Percentiles rank a stretch among this genome's conserved stretches.
phyloP scores from a whole-genome alignment of 2,888 invertebrate species.

The Philereme transversata region DNA sequence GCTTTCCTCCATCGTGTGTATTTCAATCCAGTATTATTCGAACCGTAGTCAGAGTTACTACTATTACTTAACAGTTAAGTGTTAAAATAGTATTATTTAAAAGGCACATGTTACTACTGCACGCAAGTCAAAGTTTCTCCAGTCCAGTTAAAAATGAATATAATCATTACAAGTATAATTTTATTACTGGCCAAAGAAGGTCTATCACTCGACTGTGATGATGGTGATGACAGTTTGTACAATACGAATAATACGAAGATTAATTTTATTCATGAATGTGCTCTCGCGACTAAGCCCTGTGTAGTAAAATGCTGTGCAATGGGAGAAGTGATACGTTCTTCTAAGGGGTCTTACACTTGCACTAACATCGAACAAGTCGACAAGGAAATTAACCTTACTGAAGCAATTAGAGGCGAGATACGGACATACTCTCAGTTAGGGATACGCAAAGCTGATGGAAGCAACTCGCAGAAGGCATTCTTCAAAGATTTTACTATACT shows the following conservation, averaged over 20 bases:
- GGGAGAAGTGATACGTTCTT: neutral
- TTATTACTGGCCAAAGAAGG: neutral
- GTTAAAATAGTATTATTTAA: too few relatives aligned
- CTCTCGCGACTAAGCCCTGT: neutral
- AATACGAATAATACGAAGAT: neutral
- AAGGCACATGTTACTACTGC: too few relatives aligned
- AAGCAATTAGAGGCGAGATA: neutral
- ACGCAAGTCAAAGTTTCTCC: too few relatives aligned
- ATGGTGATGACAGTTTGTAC: neutral
- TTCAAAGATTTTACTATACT: slow-evolving; percentile 1
- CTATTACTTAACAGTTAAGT: too few relatives aligned
- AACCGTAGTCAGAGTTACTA: too few relatives aligned
- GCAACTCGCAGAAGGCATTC: neutral
- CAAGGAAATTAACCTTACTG: neutral
- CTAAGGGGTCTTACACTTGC: neutral
- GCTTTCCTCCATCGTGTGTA: too few relatives aligned
- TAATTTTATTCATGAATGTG: neutral
- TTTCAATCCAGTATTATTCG: too few relatives aligned
- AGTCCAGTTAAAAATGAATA: neutral
- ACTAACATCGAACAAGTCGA: neutral
- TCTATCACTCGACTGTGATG: neutral
- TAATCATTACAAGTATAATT: neutral
- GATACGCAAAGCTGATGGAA: neutral
- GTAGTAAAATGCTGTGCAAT: neutral
- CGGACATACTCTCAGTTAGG: neutral